Evolutionary conservation across 2,113 vertebrate species (phyloP), one percentile per base, ranked within the genome.

Genomic region (Rousettus leschenaultii): DNA sequence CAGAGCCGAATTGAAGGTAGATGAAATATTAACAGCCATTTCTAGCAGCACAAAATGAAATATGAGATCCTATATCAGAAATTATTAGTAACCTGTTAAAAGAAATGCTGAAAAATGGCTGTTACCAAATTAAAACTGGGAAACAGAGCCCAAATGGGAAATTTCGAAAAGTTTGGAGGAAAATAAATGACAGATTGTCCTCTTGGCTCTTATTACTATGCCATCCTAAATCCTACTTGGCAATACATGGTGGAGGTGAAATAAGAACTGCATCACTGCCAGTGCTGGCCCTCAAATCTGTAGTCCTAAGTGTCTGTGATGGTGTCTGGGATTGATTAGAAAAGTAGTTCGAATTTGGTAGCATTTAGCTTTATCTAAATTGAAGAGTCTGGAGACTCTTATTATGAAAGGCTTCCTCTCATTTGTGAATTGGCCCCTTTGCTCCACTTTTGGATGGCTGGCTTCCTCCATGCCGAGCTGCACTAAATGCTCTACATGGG

Each of bases 1-100:
- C 94, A 87, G 94, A 98, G 93, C 95, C 88, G 83, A 97, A 95
- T 75, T 98, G 95, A 98, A 98, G 89, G 97, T 97, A 98, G 98
- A 99, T 98, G 97, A 98, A 99, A 98, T 98, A 99, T 98, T 99
- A 98, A 98, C 97, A 98, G 96, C 96, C 92, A 90, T 97, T 96
- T 97, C 28, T 95, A 98, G 97, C 97, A 98, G 98, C 87, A 97
- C 96, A 98, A 97, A 98, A 98, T 98, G 98, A 98, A 98, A 98
- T 98, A 98, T 93, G 98, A 98, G 97, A 95, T 98, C 97, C 97
- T 97, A 95, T 97, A 98, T 98, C 97, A 96, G 97, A 97, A 98
- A 98, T 98, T 98, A 98, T 98, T 98, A 98, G 98, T 98, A 98
- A 98, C 98, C 97, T 98, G 98, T 98, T 98, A 97, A 98, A 98